Percentiles rank a stretch among this genome's conserved stretches.
phyloP scores from a whole-genome alignment of 2,113 vertebrate species.

The Elanoides forficatus region DNA sequence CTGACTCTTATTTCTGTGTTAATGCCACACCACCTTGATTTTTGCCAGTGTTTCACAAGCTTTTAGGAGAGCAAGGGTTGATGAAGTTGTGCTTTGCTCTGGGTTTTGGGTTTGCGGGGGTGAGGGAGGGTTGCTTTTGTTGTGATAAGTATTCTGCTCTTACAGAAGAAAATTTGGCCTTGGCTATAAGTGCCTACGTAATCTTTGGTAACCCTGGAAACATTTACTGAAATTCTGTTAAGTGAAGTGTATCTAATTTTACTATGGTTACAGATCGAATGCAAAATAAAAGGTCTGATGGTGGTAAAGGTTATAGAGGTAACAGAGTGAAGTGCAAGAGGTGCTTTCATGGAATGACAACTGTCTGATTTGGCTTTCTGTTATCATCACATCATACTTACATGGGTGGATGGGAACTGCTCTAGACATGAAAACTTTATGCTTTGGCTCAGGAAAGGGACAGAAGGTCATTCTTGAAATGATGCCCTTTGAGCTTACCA shows the following conservation, averaged over 20 bases:
- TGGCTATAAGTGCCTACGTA: neutral
- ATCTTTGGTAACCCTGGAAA: neutral
- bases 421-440: neutral
- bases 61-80: neutral
- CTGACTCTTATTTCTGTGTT: neutral
- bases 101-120: too few species aligned
- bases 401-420: neutral
- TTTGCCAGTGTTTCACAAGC: neutral
- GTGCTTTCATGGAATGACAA: neutral
- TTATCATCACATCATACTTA: neutral
- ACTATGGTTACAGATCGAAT: neutral
- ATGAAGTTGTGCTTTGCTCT: neutral
- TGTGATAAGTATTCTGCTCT: neutral
- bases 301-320: neutral
- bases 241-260: neutral
- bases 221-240: neutral
- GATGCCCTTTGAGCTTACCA: neutral
- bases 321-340: neutral
- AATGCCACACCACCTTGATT: neutral
- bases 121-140: neutral
- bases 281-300: neutral
- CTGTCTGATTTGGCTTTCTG: neutral
- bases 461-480: neutral
- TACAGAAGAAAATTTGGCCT: neutral
- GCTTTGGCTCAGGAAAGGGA: neutral